Evolutionary conservation across 2,113 vertebrate species (phyloP).

Genomic region (Tragelaphus scriptus): DNA sequence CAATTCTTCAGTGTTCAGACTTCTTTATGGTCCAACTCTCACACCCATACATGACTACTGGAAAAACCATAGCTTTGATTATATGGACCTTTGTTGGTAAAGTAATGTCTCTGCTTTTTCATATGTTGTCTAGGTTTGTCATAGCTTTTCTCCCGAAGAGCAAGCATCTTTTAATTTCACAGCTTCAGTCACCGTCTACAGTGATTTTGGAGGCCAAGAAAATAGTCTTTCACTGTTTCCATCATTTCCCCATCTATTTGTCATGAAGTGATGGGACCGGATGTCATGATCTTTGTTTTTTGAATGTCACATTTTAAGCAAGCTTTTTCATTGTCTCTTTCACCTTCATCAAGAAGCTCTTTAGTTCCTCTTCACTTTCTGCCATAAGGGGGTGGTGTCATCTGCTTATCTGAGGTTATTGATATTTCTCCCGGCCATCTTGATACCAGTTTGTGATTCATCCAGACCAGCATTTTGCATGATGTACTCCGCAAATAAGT

Average conservation of each 20-base stretch:
- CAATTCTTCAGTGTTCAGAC: background rate
- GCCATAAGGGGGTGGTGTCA: background rate
- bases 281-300: background rate
- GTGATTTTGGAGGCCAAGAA: background rate
- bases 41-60: background rate
- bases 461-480: background rate
- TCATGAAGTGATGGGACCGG: background rate
- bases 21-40: background rate
- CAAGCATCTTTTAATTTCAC: background rate
- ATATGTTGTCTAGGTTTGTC: background rate
- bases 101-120: background rate
- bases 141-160: background rate
- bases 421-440: background rate
- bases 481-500: background rate
- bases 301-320: background rate
- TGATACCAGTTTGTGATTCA: background rate
- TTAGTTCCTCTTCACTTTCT: background rate
- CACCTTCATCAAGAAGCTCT: background rate
- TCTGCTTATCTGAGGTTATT: background rate
- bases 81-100: background rate
- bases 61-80: background rate
- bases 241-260: background rate
- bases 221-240: background rate
- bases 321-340: background rate
- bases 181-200: background rate